Evolutionary conservation across 2,113 vertebrate species (phyloP).

Genomic region (Coturnix japonica): DNA sequence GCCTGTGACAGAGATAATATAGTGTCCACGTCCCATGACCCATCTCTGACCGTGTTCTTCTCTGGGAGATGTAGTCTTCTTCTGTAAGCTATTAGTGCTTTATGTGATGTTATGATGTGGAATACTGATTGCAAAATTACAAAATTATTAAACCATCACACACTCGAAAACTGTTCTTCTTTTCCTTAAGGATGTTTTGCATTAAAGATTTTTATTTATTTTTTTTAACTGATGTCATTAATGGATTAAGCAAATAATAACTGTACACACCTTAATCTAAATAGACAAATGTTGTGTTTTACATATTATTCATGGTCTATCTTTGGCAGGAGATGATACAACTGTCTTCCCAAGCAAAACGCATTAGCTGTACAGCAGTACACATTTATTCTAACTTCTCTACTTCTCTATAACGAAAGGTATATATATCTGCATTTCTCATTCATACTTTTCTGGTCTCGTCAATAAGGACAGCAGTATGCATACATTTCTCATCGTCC

Average conservation of each 20-base stretch:
- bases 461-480: not conserved
- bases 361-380: not conserved
- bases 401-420: not conserved
- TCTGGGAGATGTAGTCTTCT: no score
- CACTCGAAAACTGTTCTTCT: not conserved
- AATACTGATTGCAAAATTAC: no score
- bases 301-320: not conserved
- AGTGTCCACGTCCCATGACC: no score
- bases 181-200: not conserved
- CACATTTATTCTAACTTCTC: not conserved
- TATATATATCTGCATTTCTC: not conserved
- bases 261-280: not conserved
- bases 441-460: not conserved
- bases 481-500: not conserved
- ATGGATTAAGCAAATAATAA: not conserved
- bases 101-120: no score
- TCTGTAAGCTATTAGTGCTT: no score
- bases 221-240: not conserved
- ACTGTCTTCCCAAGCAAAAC: not conserved
- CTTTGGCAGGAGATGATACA: constrained; percentile 23
- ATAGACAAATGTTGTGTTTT: not conserved
- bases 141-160: no score
- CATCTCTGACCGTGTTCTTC: no score
- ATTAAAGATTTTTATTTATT: not conserved
- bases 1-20: no score